Conservation (phyloP, 2,797 vertebrate genomes). For the Tangara arthus region DNA sequence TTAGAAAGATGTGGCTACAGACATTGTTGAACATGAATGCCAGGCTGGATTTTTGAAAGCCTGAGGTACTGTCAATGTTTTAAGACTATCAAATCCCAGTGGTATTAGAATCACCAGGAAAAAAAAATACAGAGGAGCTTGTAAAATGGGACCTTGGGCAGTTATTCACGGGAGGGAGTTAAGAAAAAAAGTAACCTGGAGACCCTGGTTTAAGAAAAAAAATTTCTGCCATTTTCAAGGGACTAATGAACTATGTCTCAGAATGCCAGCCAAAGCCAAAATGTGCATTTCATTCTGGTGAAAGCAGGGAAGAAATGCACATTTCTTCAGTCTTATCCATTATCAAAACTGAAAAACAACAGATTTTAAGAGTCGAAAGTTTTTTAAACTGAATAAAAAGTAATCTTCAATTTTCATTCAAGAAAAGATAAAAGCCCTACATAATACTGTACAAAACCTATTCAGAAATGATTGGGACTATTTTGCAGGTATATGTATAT, state of each 20-base stretch:
- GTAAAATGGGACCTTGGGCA: background rate
- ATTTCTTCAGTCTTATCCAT: background rate
- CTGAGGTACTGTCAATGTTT: background rate
- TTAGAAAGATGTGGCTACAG: background rate
- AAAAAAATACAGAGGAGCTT: background rate
- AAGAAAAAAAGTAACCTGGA: background rate
- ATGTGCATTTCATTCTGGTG: background rate
- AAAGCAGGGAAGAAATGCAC: background rate
- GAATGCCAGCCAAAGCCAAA: conserved; percentile 4
- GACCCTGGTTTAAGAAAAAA: background rate
- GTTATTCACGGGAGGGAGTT: background rate
- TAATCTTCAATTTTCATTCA: background rate
- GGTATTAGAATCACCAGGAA: background rate
- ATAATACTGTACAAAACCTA: background rate
- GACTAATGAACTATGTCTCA: background rate
- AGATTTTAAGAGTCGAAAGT: background rate
- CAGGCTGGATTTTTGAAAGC: background rate
- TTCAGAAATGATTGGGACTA: background rate
- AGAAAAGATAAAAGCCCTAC: background rate
- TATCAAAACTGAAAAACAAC: background rate
- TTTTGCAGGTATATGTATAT: background rate
- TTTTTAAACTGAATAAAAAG: background rate
- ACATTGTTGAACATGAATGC: background rate
- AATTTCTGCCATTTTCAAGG: background rate
- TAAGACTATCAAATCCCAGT: background rate